Evolutionary conservation across 2,113 vertebrate genomes (phyloP).

Genomic region (Siniperca chuatsi): DNA sequence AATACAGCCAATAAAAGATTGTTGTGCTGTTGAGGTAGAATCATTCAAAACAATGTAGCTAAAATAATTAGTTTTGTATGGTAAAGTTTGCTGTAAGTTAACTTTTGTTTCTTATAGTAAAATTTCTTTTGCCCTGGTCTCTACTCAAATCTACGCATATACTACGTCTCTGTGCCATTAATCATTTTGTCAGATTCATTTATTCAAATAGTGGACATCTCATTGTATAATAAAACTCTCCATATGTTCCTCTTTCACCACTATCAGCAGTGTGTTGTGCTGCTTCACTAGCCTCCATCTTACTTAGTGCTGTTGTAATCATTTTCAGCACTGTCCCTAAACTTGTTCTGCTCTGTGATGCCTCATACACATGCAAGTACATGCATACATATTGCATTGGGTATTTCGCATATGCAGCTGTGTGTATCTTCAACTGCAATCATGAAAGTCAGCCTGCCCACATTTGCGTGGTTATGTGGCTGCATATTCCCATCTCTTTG

Average conservation of each 20-base stretch:
- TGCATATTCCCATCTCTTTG: conserved; percentile 8
- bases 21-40: background rate
- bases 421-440: background rate
- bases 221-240: conserved; percentile 41
- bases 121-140: conserved; percentile 33
- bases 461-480: background rate
- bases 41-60: background rate
- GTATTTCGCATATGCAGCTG: background rate
- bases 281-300: conserved; percentile 33
- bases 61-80: background rate
- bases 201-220: conserved; percentile 55
- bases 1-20: background rate
- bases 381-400: background rate
- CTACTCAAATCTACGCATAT: conserved; percentile 6
- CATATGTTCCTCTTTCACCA: conserved; percentile 41
- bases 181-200: conserved; percentile 64
- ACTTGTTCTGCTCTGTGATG: background rate
- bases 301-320: conserved; percentile 31
- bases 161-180: conserved; percentile 23
- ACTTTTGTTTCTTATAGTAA: conserved; percentile 1
- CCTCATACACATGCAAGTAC: background rate
- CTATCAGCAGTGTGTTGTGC: conserved; percentile 27
- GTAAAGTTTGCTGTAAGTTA: background rate
- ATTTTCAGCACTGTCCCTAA: conserved; percentile 11
- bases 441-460: background rate